Conservation (phyloP, 2,113 vertebrate genomes). For the Callocephalon fimbriatum region DNA sequence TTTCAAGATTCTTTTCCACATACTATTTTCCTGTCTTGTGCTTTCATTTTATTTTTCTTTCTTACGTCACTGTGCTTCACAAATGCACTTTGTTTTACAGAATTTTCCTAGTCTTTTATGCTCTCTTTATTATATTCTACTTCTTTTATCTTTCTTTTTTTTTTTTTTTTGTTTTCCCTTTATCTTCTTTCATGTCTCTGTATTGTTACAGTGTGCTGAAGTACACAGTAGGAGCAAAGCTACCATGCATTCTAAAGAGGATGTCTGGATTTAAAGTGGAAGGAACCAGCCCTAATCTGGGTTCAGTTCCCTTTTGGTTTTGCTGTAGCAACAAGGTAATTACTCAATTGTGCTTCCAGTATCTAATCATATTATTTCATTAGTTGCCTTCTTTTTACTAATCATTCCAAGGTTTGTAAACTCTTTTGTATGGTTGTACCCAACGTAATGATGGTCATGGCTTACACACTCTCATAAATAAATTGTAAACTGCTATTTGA, state of each 20-base stretch:
- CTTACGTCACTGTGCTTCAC: not conserved
- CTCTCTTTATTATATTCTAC: not conserved
- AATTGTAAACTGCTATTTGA: not conserved
- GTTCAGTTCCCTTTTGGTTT: not conserved
- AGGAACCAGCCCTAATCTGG: not conserved
- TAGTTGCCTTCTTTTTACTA: not conserved
- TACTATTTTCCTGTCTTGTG: not conserved
- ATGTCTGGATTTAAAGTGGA: not conserved
- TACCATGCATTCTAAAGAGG: not conserved
- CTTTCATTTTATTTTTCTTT: not conserved
- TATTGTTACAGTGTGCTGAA: not conserved
- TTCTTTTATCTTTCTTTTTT: not conserved
- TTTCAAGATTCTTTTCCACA: conserved; percentile 12
- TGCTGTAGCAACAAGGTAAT: not conserved
- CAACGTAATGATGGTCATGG: not conserved
- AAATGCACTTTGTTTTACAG: not conserved
- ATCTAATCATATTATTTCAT: not conserved
- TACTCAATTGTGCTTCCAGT: not conserved
- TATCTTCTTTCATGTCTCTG: not conserved
- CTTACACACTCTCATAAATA: not conserved
- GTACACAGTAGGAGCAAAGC: not conserved
- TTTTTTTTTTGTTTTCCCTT: not conserved
- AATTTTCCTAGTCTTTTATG: not conserved
- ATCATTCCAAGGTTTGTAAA: not conserved
- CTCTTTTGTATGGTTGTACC: not conserved